Percentiles rank a stretch among this genome's conserved stretches.
Conservation (phyloP, 2,113 vertebrate species). For the Hemiscyllium ocellatum region DNA sequence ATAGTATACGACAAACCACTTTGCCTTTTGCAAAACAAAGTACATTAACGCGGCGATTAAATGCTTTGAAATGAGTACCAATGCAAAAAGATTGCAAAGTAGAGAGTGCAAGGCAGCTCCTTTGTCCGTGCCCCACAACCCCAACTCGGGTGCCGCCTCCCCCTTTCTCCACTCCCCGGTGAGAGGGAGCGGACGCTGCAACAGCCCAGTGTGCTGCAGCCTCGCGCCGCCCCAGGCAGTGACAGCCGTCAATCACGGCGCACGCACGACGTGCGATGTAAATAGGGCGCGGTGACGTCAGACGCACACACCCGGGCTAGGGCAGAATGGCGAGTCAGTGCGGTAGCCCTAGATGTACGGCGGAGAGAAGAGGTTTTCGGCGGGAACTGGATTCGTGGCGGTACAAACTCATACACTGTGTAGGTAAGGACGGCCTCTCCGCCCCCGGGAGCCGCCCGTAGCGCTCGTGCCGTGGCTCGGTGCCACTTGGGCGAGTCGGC, state of each 20-base stretch:
- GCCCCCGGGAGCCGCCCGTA: background rate
- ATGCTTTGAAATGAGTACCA: background rate
- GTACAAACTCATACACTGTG: constrained; percentile 87
- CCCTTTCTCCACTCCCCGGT: too few species aligned
- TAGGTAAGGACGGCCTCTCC: constrained; percentile 68
- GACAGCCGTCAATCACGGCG: constrained; percentile 51
- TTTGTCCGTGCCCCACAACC: background rate
- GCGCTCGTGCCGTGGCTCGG: background rate
- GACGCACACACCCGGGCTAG: constrained; percentile 70
- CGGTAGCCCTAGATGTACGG: constrained; percentile 85
- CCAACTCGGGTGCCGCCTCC: too few species aligned
- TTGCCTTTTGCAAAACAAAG: background rate
- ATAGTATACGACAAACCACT: background rate
- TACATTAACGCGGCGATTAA: background rate
- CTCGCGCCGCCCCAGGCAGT: constrained; percentile 41
- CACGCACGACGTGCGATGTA: constrained; percentile 57
- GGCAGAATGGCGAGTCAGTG: constrained; percentile 91
- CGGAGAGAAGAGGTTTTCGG: constrained; percentile 88
- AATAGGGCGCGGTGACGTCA: constrained; percentile 71
- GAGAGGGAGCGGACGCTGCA: background rate
- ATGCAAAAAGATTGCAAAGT: too few species aligned
- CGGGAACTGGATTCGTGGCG: constrained; percentile 96
- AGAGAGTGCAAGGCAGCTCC: background rate
- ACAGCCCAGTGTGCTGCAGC: background rate
- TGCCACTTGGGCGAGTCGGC: background rate